Percentiles rank a stretch among this genome's conserved stretches.
Conservation (phyloP, 2,888 invertebrate species). For the Plutella xylostella region DNA sequence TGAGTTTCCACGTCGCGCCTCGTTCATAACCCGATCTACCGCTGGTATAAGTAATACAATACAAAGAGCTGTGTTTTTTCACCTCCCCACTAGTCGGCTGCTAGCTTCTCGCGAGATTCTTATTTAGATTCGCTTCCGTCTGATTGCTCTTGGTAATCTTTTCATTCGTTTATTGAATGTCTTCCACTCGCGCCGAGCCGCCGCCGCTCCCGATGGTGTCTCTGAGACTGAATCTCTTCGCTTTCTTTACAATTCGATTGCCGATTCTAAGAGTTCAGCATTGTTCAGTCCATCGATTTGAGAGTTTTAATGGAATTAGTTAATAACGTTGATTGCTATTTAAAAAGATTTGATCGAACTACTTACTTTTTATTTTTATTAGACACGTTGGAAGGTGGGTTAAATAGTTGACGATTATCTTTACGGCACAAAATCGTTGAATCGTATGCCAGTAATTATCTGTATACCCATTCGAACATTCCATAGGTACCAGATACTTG, state of each 20-base stretch:
- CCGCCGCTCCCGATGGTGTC: conserved; percentile 18
- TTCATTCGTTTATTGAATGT: conserved; percentile 69
- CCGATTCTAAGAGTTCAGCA: too few species aligned
- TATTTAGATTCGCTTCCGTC: conserved; percentile 71
- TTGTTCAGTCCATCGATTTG: too few species aligned
- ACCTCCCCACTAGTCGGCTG: conserved; percentile 37
- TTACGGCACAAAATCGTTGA: too few species aligned
- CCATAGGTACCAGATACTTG: background rate
- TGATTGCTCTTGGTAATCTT: conserved; percentile 70
- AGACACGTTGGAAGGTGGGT: too few species aligned
- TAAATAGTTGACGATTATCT: too few species aligned
- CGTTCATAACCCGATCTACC: background rate
- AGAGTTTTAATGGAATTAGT: too few species aligned
- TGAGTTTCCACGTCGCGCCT: background rate
- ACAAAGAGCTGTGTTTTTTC: conserved; percentile 46
- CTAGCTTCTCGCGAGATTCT: conserved; percentile 66
- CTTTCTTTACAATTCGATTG: conserved; percentile 38
- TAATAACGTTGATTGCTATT: too few species aligned
- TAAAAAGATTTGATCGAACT: too few species aligned
- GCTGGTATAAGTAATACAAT: background rate
- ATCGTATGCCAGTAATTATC: too few species aligned
- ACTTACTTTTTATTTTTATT: too few species aligned
- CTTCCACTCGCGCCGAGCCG: conserved; percentile 58
- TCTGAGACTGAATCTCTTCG: too few species aligned
- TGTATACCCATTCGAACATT: background rate